Evolutionary conservation across 1,140 invertebrate genomes (phyloP), one percentile per base, ranked within the genome.

Genomic region (Carposina sasakii): DNA sequence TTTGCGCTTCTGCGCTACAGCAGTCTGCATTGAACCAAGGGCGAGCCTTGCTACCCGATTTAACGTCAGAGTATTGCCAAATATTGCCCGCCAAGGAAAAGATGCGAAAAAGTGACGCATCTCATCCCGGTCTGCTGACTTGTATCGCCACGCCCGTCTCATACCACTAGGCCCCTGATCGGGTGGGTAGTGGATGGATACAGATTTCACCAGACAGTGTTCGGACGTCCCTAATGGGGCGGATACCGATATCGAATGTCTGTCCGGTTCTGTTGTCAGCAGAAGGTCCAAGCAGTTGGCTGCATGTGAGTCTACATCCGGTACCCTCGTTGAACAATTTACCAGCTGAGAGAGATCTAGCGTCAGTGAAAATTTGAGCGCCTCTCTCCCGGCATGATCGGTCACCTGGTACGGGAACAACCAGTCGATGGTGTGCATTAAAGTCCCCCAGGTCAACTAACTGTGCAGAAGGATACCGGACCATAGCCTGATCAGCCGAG

Each of bases 31-130:
- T n/a, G n/a, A n/a, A n/a, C n/a, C n/a, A n/a, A n/a, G n/a, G n/a
- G n/a, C n/a, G n/a, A n/a, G n/a, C n/a, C n/a, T n/a, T n/a, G n/a
- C n/a, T n/a, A n/a, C n/a, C n/a, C n/a, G n/a, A n/a, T n/a, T n/a
- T n/a, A n/a, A n/a, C n/a, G n/a, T n/a, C n/a, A n/a, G n/a, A n/a
- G n/a, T n/a, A n/a, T n/a, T n/a, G n/a, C n/a, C n/a, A n/a, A n/a
- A n/a, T n/a, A n/a, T n/a, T 57, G 10, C n/a, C n/a, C 26, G 8
- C 57, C 53, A 57, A 21, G 50, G 51, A 28, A 47, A 62, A 21
- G 59, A 57, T 31, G 49, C 46, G 34, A 53, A 56, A 33, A 52
- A 49, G n/a, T 36, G 23, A 3, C 41, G 41, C 56, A 60, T 60
- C 41, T 49, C 46, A n/a, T 52, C 43, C 49, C 52, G 48, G 42